phyloP scores from a whole-genome alignment of 92 coral and sea anemone species.

The Paramuricea clavata region DNA sequence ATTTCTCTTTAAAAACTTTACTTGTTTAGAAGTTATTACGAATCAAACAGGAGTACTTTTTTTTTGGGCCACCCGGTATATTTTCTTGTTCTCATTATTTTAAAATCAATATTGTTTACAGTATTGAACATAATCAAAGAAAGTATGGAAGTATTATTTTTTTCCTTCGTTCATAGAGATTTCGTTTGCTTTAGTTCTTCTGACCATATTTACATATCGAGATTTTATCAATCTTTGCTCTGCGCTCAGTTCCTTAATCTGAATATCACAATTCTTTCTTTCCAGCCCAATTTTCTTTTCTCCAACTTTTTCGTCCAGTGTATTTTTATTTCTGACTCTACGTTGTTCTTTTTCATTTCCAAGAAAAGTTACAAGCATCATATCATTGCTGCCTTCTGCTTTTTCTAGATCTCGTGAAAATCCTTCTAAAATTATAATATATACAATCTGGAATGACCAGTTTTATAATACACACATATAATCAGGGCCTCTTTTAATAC shows the following conservation, averaged over 20 bases:
- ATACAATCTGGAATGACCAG: not conserved
- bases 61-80: too few species aligned
- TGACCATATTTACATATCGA: slow-evolving; percentile 19
- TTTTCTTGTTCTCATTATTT: too few species aligned
- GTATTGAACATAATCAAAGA: too few species aligned
- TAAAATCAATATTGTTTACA: too few species aligned
- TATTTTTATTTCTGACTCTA: not conserved
- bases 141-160: too few species aligned
- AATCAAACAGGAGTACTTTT: too few species aligned
- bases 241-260: slow-evolving; percentile 16
- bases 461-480: too few species aligned
- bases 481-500: too few species aligned
- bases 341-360: slow-evolving; percentile 25
- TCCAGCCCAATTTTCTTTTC: slow-evolving; percentile 25
- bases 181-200: not conserved
- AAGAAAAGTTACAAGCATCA: slow-evolving; percentile 8
- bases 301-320: not conserved
- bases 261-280: not conserved
- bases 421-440: not conserved
- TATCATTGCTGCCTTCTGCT: not conserved
- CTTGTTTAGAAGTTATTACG: too few species aligned
- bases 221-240: slow-evolving; percentile 24
- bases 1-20: too few species aligned
- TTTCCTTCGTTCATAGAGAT: not conserved
- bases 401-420: not conserved